Evolutionary conservation across 2,113 vertebrate genomes (phyloP).

Genomic region (Heloderma charlesbogerti): DNA sequence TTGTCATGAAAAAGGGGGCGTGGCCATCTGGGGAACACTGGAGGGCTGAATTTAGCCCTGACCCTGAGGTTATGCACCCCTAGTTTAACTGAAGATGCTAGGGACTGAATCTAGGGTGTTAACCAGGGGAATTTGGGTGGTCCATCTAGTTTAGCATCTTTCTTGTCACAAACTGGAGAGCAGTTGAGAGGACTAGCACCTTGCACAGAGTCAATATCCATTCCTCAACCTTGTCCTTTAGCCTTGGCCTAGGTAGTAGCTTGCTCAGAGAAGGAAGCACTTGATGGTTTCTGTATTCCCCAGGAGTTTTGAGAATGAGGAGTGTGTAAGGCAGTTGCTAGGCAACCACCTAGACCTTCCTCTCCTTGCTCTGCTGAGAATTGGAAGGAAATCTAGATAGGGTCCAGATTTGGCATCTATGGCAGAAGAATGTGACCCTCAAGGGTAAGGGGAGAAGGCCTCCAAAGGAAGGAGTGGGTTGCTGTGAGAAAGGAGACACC

Average conservation of each 20-base stretch:
- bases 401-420: background rate
- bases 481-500: background rate
- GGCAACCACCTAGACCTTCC: background rate
- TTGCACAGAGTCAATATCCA: background rate
- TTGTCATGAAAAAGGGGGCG: too few species aligned
- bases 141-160: too few species aligned
- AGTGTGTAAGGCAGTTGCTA: background rate
- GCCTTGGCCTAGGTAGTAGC: background rate
- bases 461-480: background rate
- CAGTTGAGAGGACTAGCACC: background rate
- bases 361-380: background rate
- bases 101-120: too few species aligned
- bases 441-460: background rate
- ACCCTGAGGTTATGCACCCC: too few species aligned
- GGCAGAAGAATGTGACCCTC: background rate
- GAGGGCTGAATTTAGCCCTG: too few species aligned
- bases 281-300: background rate
- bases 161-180: too few species aligned
- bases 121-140: too few species aligned
- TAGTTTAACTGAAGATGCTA: too few species aligned
- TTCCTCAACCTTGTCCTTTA: background rate
- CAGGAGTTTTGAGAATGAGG: background rate
- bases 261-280: background rate
- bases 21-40: too few species aligned
- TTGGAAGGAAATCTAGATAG: background rate